Percentiles rank a stretch among this genome's conserved stretches.
phyloP scores from a whole-genome alignment of 2,113 vertebrate genomes.

The Ammodramus savannarum region DNA sequence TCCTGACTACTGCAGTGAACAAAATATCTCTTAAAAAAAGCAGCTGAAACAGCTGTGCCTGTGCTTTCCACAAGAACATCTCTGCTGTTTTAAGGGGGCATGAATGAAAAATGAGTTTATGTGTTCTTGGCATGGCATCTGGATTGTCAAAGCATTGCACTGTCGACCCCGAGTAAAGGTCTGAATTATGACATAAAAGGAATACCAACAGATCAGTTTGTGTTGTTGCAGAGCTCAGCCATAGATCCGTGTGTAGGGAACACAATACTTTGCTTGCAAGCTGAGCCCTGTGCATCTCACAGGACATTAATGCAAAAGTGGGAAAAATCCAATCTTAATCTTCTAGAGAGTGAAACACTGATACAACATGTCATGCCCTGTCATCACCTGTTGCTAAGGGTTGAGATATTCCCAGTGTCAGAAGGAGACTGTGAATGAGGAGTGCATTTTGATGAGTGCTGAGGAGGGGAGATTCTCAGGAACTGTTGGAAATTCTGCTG shows the following conservation, averaged over 20 bases:
- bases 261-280: background rate
- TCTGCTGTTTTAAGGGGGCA: background rate
- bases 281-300: background rate
- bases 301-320: constrained; percentile 19
- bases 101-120: background rate
- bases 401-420: background rate
- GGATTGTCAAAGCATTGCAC: background rate
- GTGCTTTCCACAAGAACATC: background rate
- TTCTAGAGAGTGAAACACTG: constrained; percentile 4
- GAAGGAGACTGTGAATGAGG: constrained; percentile 21
- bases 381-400: constrained; percentile 55
- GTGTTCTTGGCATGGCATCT: background rate
- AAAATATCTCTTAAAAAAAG: fast-evolving
- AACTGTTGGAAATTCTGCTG: background rate
- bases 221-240: background rate
- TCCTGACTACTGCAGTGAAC: fast-evolving
- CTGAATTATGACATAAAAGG: background rate
- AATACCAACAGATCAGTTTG: background rate
- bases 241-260: background rate
- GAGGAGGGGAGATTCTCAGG: constrained; percentile 5
- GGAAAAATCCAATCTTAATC: constrained; percentile 16
- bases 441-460: constrained; percentile 39
- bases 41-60: background rate
- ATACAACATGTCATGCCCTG: constrained; percentile 36
- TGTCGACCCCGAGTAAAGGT: background rate